Percentiles rank a stretch among this genome's conserved stretches.
Evolutionary conservation across 1,140 invertebrate genomes (phyloP).

Genomic region (Campodea augens): DNA sequence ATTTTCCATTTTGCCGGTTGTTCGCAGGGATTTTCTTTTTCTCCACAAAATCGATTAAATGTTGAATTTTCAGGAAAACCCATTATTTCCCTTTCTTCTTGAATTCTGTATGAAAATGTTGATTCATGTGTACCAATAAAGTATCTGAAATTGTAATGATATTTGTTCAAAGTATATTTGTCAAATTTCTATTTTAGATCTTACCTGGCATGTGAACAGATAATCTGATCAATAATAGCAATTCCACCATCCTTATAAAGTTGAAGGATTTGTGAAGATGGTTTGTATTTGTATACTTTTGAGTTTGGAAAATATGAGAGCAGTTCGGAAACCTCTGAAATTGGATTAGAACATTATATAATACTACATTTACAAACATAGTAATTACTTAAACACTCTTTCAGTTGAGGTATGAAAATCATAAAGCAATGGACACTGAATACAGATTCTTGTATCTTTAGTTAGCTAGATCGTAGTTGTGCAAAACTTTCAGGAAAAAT

Average conservation of each 20-base stretch:
- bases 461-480: too few species aligned
- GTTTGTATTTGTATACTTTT: constrained; percentile 29
- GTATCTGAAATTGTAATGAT: constrained; percentile 30
- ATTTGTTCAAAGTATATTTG: constrained; percentile 9
- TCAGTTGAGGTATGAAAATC: too few species aligned
- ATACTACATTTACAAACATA: too few species aligned
- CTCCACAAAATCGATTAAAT: constrained; percentile 71
- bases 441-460: too few species aligned
- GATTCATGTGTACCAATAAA: constrained; percentile 86
- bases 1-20: constrained; percentile 30
- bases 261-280: constrained; percentile 23
- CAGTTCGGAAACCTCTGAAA: constrained; percentile 32
- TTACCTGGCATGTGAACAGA: constrained; percentile 65
- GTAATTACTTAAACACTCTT: too few species aligned
- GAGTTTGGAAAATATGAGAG: constrained; percentile 25
- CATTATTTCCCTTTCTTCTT: constrained; percentile 90
- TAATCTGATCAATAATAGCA: constrained; percentile 91
- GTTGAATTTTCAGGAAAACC: constrained; percentile 61
- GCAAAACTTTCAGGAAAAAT: too few species aligned
- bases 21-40: constrained; percentile 23
- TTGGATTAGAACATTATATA: not conserved
- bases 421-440: too few species aligned
- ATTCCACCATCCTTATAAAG: constrained; percentile 63
- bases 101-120: constrained; percentile 89
- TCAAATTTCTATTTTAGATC: too few species aligned